Evolutionary conservation across 2,113 vertebrate genomes (phyloP), one percentile per base, ranked within the genome.

Genomic region (Scortum barcoo): DNA sequence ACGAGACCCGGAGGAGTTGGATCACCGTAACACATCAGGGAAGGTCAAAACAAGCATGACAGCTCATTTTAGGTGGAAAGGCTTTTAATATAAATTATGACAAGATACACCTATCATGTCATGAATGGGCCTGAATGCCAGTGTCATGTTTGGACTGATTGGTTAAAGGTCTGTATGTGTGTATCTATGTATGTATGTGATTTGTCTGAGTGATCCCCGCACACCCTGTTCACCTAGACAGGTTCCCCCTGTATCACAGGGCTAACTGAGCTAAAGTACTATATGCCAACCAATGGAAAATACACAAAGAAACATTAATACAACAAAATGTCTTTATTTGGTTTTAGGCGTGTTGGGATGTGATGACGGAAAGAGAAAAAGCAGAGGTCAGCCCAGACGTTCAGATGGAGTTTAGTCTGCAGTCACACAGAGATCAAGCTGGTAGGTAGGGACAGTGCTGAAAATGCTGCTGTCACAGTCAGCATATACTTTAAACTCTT

Each of bases 321-420:
- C 2, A 83, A 20, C 65, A 80, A 89, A 83, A 85, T 26, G 14
- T 87, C 76, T 93, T 94, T 95, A 95, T 96, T 95, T 96, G 94
- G 95, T 94, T 94, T 93, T 82, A 93, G 92, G 81, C 70, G 77
- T 78, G 51, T 77, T 86, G 83, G 77, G 85, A 88, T 83, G 57
- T 90, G 85, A 89, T 76, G 40, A 83, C 38, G 68, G 71, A 68
- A 77, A 79, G 58, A 81, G 79, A 86, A 73, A 75, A 72, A 19
- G 28, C 53, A 65, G 69, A 80, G 70, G 67, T 78, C 69, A 63
- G 61, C 65, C 62, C 50, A 80, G 69, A 75, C 50, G 40, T 54
- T 71, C 19, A 78, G 11, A 48, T 6, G 50, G 26, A 48, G 10
- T 62, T 4, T 36, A 68, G 56, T 70, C 63, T 65, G 58, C 22